These are phyloP conservation scores for Helicolenus hilgendorfi DNA, from an alignment of 2,797 vertebrate genomes.

Conservation along the genomic window DNA sequence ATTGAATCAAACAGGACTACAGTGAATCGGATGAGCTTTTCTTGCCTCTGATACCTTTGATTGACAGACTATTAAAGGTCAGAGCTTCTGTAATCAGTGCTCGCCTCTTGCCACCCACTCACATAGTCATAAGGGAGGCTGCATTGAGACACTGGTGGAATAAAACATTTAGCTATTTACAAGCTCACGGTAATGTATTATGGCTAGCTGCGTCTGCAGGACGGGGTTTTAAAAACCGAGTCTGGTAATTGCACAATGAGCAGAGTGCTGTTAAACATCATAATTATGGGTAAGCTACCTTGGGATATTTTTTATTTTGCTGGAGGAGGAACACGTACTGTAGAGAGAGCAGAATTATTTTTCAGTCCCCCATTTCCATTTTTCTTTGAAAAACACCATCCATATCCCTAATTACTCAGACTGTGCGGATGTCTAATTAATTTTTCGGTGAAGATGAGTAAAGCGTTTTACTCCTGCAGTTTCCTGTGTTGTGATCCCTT, in stretches of 20 bases:
- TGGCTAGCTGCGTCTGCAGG: conserved; percentile 30
- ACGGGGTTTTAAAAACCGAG: conserved; percentile 36
- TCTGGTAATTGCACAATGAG: conserved; percentile 67
- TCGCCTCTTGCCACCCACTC: conserved; percentile 22
- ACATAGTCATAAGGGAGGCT: conserved; percentile 15
- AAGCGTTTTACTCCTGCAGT: neutral
- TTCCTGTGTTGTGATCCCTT: neutral
- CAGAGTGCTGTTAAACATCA: conserved; percentile 74
- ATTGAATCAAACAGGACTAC: conserved; percentile 33
- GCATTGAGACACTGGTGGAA: neutral
- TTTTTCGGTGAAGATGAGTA: neutral
- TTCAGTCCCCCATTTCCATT: conserved; percentile 29
- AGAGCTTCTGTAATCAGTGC: conserved; percentile 49
- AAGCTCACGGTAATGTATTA: conserved; percentile 55
- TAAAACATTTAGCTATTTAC: conserved; percentile 55
- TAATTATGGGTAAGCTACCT: conserved; percentile 68
- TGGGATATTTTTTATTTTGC: conserved; percentile 60
- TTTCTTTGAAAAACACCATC: conserved; percentile 48
- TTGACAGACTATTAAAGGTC: conserved; percentile 69
- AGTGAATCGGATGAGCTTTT: conserved; percentile 8
- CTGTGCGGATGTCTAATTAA: neutral
- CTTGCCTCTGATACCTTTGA: conserved; percentile 31
- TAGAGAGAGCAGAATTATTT: conserved; percentile 10
- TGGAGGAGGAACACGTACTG: conserved; percentile 34
- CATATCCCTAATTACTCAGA: conserved; percentile 31